Conservation (phyloP, 1,140 invertebrate species). For the Megathymus violae region DNA sequence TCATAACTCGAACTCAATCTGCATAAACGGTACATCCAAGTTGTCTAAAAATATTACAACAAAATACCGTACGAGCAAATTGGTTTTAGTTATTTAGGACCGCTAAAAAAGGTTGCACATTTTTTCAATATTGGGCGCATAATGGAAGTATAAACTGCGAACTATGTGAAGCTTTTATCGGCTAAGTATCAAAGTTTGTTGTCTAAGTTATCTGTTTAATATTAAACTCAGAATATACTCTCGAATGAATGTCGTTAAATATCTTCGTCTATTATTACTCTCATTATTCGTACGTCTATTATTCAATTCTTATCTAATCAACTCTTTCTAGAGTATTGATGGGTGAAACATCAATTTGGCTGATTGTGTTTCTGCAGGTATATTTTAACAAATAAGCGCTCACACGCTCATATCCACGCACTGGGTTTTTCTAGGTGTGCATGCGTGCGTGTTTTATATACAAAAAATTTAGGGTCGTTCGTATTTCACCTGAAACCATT, state of each 20-base stretch:
- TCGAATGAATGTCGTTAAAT: background rate
- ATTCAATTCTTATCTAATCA: no score
- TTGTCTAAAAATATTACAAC: constrained; percentile 49
- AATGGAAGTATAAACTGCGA: constrained; percentile 5
- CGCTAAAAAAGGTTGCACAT: constrained; percentile 17
- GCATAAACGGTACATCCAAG: constrained; percentile 63
- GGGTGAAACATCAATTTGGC: no score
- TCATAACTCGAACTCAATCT: constrained; percentile 68
- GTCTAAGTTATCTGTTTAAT: background rate
- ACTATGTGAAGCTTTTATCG: constrained; percentile 1
- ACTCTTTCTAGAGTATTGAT: no score
- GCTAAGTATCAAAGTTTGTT: background rate
- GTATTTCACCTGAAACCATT: no score
- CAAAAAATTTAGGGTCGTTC: no score
- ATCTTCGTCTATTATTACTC: no score
- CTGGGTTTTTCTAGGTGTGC: no score
- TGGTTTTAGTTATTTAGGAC: constrained; percentile 7
- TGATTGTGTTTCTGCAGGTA: no score
- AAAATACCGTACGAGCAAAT: constrained; percentile 30
- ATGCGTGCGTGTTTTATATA: no score
- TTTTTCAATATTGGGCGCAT: constrained; percentile 4
- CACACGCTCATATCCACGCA: no score
- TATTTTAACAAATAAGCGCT: no score
- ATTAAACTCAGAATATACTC: background rate
- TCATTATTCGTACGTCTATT: no score